Evolutionary conservation across 2,888 invertebrate genomes (phyloP).

Genomic region (Meandrusa payeni): DNA sequence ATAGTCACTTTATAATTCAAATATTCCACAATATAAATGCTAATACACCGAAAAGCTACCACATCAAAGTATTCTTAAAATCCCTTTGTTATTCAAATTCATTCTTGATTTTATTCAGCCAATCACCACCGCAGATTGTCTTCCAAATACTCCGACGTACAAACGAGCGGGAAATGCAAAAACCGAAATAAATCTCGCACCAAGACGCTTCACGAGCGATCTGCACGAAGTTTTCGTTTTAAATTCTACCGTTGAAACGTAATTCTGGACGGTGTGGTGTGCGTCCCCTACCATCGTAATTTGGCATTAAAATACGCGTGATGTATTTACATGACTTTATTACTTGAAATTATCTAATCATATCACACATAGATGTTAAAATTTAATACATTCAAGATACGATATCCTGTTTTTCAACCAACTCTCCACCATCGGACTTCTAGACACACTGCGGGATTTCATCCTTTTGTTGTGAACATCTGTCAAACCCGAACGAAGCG

Average conservation of each 20-base stretch:
- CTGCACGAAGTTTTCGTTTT: constrained; percentile 50
- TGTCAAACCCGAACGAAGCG: no score
- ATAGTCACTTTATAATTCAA: constrained; percentile 6
- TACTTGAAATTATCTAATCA: no score
- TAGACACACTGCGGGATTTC: no score
- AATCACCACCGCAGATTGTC: constrained; percentile 46
- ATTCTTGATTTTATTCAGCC: constrained; percentile 45
- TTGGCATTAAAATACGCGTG: neutral
- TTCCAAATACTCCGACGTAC: constrained; percentile 38
- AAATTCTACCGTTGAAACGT: constrained; percentile 54
- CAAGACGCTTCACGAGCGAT: constrained; percentile 48
- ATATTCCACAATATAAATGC: constrained; percentile 19
- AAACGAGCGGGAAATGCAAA: constrained; percentile 56
- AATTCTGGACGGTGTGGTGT: constrained; percentile 35
- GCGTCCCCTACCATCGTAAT: constrained; percentile 8
- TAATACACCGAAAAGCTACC: constrained; percentile 14
- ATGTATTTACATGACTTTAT: neutral
- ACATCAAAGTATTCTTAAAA: constrained; percentile 21
- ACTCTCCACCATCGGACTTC: no score
- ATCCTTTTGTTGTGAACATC: no score
- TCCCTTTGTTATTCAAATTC: constrained; percentile 33
- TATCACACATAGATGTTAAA: no score
- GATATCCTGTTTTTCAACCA: no score
- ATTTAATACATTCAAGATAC: no score
- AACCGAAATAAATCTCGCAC: constrained; percentile 64